Evolutionary conservation across 2,888 invertebrate genomes (phyloP), one percentile per base, ranked within the genome.

Genomic region (Epinotia bilunana): DNA sequence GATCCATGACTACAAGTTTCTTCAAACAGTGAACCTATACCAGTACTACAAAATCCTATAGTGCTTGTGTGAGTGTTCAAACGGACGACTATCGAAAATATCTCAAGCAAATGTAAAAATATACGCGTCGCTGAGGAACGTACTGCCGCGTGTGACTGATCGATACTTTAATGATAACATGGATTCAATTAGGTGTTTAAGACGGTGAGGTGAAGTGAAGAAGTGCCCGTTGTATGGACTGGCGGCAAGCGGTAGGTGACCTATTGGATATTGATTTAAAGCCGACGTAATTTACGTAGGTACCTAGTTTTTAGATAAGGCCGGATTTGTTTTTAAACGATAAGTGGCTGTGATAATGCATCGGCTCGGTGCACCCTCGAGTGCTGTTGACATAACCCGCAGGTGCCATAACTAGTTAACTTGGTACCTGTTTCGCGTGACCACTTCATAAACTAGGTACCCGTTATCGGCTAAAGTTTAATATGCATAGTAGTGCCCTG

Each of bases 101-200:
- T 91, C 89, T 90, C 88, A 79, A 75, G 82, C 84, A 87, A 90
- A 91, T 91, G 90, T 92, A 92, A 92, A 93, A 94, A 93, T 93
- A 93, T 90, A 91, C 89, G 88, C 91, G 91, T 90, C 92, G 89
- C 84, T 86, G 88, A 90, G 91, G 87, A 88, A 87, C 85, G 89
- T 87, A 85, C 85, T 83, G 85, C 89, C 88, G 89, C 90, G 90
- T 92, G 92, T 91, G 90, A 91, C 91, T 92, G 92, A 93, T 94
- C 93, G 92, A 94, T 94, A 93, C 83, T 91, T 93, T 90, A 93
- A 93, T 93, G 91, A 92, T 93, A 93, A 92, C 91, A 93, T 92
- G 93, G 89, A 91, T 93, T 93, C 90, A 92, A 92, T 92, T 90
- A 91, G 83, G 89, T 91, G 89, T 87, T 87, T 84, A 90, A 90